Conservation (phyloP, 2,797 vertebrate species). For the Scomberomorus guttatus region DNA sequence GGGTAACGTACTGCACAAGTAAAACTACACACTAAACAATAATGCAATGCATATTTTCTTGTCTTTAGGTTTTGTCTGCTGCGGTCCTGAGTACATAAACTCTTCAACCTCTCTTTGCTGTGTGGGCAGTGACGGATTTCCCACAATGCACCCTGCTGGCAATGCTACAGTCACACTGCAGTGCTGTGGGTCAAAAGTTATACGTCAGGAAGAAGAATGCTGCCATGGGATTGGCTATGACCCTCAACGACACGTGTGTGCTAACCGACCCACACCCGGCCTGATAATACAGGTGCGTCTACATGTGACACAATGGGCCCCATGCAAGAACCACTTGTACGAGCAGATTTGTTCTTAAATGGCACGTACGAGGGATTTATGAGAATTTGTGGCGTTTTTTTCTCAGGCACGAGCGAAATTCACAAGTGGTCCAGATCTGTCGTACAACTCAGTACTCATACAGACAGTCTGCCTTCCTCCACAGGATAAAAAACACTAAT, state of each 20-base stretch:
- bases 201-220: conserved; percentile 90
- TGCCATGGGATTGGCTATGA: conserved; percentile 93
- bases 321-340: not conserved
- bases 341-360: not conserved
- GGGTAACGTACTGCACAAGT: too few species aligned
- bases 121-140: conserved; percentile 85
- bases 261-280: conserved; percentile 89
- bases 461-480: too few species aligned
- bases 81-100: conserved; percentile 92
- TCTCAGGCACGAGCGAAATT: too few species aligned
- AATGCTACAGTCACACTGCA: conserved; percentile 87
- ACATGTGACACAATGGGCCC: too few species aligned
- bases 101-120: conserved; percentile 92
- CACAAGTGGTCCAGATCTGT: too few species aligned
- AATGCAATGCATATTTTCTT: conserved; percentile 13
- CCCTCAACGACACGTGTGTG: conserved; percentile 91
- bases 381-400: too few species aligned
- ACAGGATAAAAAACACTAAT: too few species aligned
- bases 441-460: too few species aligned
- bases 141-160: conserved; percentile 88
- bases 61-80: conserved; percentile 91
- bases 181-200: conserved; percentile 94
- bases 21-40: not conserved
- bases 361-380: not conserved
- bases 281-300: conserved; percentile 88